These are phyloP conservation scores for Varroa destructor DNA, from an alignment of 1,140 invertebrate species.

Conservation along the genomic window DNA sequence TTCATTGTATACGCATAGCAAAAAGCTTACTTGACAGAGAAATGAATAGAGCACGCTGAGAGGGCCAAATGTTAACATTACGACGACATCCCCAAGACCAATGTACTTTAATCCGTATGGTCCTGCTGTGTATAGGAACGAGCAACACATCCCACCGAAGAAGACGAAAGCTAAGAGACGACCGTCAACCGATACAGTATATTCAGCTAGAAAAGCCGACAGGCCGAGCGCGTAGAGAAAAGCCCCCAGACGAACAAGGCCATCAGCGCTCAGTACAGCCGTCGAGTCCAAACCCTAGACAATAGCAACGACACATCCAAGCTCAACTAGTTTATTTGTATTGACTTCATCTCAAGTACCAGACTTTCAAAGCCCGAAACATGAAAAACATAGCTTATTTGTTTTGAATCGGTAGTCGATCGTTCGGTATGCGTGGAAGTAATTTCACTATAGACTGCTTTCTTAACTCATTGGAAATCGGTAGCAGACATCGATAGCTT, in stretches of 20 bases:
- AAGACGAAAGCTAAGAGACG: conserved; percentile 84
- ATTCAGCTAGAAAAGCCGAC: conserved; percentile 67
- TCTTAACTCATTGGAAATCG: no score
- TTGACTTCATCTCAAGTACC: no score
- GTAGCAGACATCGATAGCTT: no score
- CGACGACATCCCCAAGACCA: conserved; percentile 71
- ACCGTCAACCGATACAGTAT: conserved; percentile 65
- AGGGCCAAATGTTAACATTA: conserved; percentile 82
- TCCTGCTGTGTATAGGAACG: conserved; percentile 76
- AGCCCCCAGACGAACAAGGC: conserved; percentile 70
- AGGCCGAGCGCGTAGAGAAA: conserved; percentile 73
- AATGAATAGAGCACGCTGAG: conserved; percentile 86
- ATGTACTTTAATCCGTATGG: conserved; percentile 77
- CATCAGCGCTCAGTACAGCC: conserved; percentile 50
- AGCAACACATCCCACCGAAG: conserved; percentile 89
- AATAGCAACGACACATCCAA: no score
- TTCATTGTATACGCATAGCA: no score
- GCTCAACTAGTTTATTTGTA: no score
- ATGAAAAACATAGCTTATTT: no score
- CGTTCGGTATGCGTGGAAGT: no score
- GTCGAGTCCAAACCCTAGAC: conserved; percentile 4
- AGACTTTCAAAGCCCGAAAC: no score
- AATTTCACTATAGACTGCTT: no score
- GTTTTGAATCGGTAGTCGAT: no score
- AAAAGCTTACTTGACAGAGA: conserved; percentile 53